Percentiles rank a stretch among this genome's conserved stretches.
phyloP scores from a whole-genome alignment of 2,113 vertebrate species.

The Rattus rattus region DNA sequence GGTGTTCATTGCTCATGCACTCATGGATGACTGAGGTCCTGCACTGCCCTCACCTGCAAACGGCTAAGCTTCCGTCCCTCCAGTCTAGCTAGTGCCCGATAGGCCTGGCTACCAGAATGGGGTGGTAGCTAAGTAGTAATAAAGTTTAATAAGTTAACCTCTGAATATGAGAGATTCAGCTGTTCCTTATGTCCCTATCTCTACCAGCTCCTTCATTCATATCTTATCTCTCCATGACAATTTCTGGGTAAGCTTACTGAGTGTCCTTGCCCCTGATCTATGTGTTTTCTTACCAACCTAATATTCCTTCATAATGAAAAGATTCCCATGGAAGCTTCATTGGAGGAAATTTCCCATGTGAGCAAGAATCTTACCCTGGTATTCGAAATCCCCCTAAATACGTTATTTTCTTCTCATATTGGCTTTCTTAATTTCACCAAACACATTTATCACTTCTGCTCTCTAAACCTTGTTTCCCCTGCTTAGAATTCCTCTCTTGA shows the following conservation, averaged over 20 bases:
- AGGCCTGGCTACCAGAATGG: no score
- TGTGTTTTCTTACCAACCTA: not conserved
- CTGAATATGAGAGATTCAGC: not conserved
- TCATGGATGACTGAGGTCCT: no score
- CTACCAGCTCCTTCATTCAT: not conserved
- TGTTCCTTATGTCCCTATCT: not conserved
- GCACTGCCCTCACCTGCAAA: no score
- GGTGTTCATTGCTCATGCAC: no score
- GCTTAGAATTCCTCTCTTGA: not conserved
- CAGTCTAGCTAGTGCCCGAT: no score
- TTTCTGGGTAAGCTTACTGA: not conserved
- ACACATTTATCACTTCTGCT: not conserved
- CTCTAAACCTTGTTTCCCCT: not conserved
- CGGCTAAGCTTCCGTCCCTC: no score
- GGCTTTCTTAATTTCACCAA: not conserved
- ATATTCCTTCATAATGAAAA: not conserved
- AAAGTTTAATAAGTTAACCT: not conserved
- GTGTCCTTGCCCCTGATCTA: not conserved
- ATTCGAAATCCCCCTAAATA: not conserved
- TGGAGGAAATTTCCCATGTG: not conserved
- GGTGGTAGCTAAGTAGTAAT: not conserved
- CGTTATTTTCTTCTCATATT: not conserved
- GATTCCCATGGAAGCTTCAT: not conserved
- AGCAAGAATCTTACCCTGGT: not conserved
- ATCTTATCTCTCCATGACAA: not conserved